Percentiles rank a stretch among this genome's conserved stretches.
These are phyloP conservation scores for Salvelinus fontinalis DNA, from an alignment of 2,113 vertebrate genomes.

Conservation along the genomic window DNA sequence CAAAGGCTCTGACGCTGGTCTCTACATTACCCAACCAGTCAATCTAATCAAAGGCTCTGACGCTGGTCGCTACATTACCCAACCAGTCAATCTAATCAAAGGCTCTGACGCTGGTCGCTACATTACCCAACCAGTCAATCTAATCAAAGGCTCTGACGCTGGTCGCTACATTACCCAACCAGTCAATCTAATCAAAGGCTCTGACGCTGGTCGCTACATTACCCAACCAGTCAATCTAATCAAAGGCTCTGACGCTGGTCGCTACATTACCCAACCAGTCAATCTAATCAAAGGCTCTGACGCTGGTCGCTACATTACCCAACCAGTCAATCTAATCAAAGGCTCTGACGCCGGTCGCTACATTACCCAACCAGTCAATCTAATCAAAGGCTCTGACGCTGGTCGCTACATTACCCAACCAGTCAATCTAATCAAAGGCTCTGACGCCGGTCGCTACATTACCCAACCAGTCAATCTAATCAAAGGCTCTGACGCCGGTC, in stretches of 20 bases:
- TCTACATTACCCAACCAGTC: background rate
- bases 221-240: conserved; percentile 25
- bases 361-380: conserved; percentile 10
- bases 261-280: background rate
- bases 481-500: background rate
- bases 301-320: background rate
- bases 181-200: conserved; percentile 28
- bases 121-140: conserved; percentile 10
- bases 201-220: no score
- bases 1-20: no score
- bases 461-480: conserved; percentile 25
- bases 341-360: no score
- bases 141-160: conserved; percentile 39
- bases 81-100: conserved; percentile 31
- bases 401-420: background rate
- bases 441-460: no score
- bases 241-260: background rate
- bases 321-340: conserved; percentile 31
- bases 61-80: background rate
- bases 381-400: conserved; percentile 13
- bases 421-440: conserved; percentile 28
- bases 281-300: conserved; percentile 20
- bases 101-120: no score
- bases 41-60: conserved; percentile 48
- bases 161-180: background rate